Percentiles rank a stretch among this genome's conserved stretches.
These are phyloP conservation scores for Oreochromis tanganicae DNA, from an alignment of 2,113 vertebrate species.

Conservation along the genomic window DNA sequence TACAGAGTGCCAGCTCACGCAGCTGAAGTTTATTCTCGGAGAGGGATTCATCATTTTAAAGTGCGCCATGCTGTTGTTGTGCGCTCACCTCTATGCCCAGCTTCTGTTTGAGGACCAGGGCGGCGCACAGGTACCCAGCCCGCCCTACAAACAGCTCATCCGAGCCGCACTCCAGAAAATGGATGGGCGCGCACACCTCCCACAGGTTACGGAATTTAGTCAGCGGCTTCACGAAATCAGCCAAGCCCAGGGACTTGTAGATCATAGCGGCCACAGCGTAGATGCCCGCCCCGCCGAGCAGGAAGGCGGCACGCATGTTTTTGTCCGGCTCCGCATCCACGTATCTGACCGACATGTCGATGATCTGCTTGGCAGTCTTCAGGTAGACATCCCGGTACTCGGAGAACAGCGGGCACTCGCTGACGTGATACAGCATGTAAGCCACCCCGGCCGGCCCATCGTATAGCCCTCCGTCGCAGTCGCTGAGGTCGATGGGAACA, in stretches of 20 bases:
- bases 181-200: conserved; percentile 77
- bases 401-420: conserved; percentile 79
- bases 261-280: conserved; percentile 82
- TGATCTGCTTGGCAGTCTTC: conserved; percentile 78
- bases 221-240: conserved; percentile 76
- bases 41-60: neutral
- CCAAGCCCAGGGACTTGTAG: conserved; percentile 79
- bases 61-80: neutral
- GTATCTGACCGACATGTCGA: conserved; percentile 76
- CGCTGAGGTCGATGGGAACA: conserved; percentile 58
- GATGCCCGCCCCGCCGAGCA: conserved; percentile 82
- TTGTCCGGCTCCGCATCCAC: conserved; percentile 78
- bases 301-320: conserved; percentile 82
- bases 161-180: conserved; percentile 85
- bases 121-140: conserved; percentile 85
- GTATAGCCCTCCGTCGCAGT: conserved; percentile 80
- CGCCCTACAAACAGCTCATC: conserved; percentile 88
- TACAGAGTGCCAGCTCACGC: neutral
- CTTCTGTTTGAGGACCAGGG: conserved; percentile 83
- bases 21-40: neutral
- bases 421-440: conserved; percentile 84
- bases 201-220: conserved; percentile 80
- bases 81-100: conserved; percentile 83
- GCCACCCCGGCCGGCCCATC: conserved; percentile 83
- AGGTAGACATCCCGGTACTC: conserved; percentile 75